Percentiles rank a stretch among this genome's conserved stretches.
These are phyloP conservation scores for Holacanthella duospinosa DNA, from an alignment of 2,888 invertebrate species.

Conservation along the genomic window DNA sequence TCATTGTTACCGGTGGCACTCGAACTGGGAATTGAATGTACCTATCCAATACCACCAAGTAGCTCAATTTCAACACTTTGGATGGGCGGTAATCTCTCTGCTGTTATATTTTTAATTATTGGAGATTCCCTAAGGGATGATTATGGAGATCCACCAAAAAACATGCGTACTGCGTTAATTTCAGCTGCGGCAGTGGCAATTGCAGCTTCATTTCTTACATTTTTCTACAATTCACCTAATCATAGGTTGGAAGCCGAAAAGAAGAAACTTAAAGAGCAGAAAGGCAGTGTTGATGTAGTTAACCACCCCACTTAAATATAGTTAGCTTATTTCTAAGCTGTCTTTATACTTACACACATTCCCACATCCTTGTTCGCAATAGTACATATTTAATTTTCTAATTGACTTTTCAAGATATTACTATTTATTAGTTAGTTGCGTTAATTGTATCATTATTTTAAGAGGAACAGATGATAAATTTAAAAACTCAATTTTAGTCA, in stretches of 20 bases:
- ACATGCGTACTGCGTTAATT: conserved; percentile 15
- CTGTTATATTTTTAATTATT: conserved; percentile 18
- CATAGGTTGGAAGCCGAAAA: conserved; percentile 23
- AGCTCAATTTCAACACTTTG: conserved; percentile 19
- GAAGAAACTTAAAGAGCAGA: too few species aligned
- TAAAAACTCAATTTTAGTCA: too few species aligned
- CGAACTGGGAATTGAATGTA: conserved; percentile 21
- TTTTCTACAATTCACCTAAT: conserved; percentile 19
- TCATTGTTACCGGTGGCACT: conserved; percentile 21
- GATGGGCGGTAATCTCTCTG: conserved; percentile 22
- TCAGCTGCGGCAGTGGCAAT: conserved; percentile 11
- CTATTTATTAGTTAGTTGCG: too few species aligned
- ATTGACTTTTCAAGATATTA: too few species aligned
- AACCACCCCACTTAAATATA: too few species aligned
- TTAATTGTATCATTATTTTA: too few species aligned
- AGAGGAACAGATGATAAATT: too few species aligned
- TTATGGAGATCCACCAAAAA: conserved; percentile 15
- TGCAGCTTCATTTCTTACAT: neutral
- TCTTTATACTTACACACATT: too few species aligned
- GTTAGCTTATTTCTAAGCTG: too few species aligned
- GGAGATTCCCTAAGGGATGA: conserved; percentile 16
- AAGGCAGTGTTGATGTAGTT: too few species aligned
- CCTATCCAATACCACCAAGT: conserved; percentile 16
- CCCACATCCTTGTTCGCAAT: too few species aligned
- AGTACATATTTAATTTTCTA: too few species aligned